Evolutionary conservation across 2,888 invertebrate species (phyloP).

Genomic region (Troides oblongomaculatus): DNA sequence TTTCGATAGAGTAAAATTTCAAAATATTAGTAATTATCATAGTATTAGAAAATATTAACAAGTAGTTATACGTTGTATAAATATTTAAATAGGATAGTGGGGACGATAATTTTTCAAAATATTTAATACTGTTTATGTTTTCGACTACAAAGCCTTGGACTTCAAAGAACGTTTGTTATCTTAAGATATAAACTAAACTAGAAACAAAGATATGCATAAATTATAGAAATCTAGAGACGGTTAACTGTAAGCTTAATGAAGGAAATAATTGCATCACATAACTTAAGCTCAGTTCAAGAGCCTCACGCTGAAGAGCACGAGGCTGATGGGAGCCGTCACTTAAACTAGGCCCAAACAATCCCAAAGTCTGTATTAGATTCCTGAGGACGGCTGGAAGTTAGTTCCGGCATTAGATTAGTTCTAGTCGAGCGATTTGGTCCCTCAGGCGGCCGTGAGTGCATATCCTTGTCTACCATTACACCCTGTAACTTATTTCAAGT

Average conservation of each 20-base stretch:
- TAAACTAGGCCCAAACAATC: constrained; percentile 31
- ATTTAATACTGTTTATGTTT: no score
- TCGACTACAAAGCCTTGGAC: no score
- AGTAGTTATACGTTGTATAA: no score
- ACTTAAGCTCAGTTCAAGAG: constrained; percentile 25
- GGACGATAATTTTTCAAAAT: no score
- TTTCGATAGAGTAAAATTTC: no score
- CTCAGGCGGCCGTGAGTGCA: constrained; percentile 63
- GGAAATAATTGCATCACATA: constrained; percentile 31
- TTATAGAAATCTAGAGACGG: constrained; percentile 2
- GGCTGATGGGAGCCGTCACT: constrained; percentile 17
- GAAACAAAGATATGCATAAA: not conserved
- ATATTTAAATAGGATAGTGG: no score
- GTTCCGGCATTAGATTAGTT: constrained; percentile 69
- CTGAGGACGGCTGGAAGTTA: constrained; percentile 44
- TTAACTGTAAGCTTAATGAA: constrained; percentile 13
- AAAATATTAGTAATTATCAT: no score
- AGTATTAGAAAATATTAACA: no score
- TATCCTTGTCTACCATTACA: constrained; percentile 74
- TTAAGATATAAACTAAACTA: no score
- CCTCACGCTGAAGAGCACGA: constrained; percentile 19
- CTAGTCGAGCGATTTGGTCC: constrained; percentile 45
- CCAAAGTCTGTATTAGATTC: constrained; percentile 31
- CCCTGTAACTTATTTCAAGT: constrained; percentile 65
- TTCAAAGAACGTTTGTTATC: no score